A percentile compares a stretch with the other conserved stretches of the same genome.
phyloP scores from a whole-genome alignment of 2,797 vertebrate species.

The Sylvia borin region DNA sequence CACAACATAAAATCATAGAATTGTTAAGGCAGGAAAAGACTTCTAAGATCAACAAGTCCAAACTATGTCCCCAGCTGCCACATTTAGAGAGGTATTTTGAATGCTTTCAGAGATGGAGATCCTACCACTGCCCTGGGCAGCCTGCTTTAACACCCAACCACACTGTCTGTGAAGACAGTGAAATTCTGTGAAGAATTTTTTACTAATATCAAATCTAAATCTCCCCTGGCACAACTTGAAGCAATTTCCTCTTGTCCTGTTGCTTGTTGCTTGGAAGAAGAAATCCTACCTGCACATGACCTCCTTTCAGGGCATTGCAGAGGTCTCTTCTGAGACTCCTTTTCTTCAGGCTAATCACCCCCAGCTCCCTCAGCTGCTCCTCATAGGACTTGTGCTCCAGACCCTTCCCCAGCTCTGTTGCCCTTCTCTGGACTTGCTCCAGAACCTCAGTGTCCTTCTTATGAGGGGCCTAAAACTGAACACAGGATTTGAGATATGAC shows the following conservation, averaged over 20 bases:
- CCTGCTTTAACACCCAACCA: not conserved
- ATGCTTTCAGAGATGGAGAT: not conserved
- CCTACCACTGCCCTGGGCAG: not conserved
- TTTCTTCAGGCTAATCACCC: not conserved
- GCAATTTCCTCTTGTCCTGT: not conserved
- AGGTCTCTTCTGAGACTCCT: not conserved
- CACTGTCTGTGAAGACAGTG: too few relatives aligned
- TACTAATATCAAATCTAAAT: not conserved
- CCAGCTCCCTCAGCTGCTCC: not conserved
- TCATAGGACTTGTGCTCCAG: not conserved
- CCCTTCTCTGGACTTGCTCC: not conserved
- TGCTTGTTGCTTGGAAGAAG: not conserved
- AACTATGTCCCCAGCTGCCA: not conserved
- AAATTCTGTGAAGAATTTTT: not conserved
- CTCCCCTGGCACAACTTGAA: not conserved
- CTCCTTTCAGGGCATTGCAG: not conserved
- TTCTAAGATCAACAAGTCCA: not conserved
- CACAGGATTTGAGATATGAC: not conserved
- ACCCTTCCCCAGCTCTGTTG: accelerated
- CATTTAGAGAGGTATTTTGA: not conserved
- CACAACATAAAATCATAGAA: not conserved
- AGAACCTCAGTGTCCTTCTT: not conserved
- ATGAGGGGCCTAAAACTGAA: not conserved
- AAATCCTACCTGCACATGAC: not conserved
- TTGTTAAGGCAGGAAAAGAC: not conserved